phyloP scores from a whole-genome alignment of 2,888 invertebrate species.

The Chloroclysta siterata region DNA sequence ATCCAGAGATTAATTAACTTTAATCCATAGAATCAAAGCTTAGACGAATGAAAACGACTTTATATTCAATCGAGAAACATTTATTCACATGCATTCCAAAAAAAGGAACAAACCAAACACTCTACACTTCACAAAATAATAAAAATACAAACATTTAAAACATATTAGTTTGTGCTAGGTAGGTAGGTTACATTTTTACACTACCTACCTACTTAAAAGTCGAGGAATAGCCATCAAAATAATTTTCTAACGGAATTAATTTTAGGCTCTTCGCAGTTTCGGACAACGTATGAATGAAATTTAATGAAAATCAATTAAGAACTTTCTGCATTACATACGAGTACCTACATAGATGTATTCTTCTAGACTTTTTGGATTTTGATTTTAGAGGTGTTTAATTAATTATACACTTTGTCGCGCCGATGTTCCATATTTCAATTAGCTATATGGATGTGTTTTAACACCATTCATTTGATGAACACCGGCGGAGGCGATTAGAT shows the following conservation, averaged over 20 bases:
- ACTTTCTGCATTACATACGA: too few species aligned
- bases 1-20: background rate
- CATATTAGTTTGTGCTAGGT: constrained; percentile 57
- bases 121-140: constrained; percentile 71
- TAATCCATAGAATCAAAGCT: background rate
- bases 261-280: constrained; percentile 3
- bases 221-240: too few species aligned
- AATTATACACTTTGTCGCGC: too few species aligned
- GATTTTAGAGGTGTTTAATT: too few species aligned
- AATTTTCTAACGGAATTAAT: background rate
- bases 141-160: constrained; percentile 61
- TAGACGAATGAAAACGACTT: constrained; percentile 26
- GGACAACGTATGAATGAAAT: background rate
- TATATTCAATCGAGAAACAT: constrained; percentile 71
- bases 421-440: too few species aligned
- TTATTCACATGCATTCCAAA: constrained; percentile 82
- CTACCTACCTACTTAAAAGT: too few species aligned
- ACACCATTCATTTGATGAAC: too few species aligned
- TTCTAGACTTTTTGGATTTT: too few species aligned
- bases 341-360: too few species aligned
- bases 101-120: constrained; percentile 81
- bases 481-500: too few species aligned
- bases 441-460: too few species aligned
- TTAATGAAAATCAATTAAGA: too few species aligned
- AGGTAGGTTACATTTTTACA: background rate